A percentile compares a stretch with the other conserved stretches of the same genome.
Evolutionary conservation across 2,888 invertebrate genomes (phyloP).

Genomic region (Heliconius cydno): DNA sequence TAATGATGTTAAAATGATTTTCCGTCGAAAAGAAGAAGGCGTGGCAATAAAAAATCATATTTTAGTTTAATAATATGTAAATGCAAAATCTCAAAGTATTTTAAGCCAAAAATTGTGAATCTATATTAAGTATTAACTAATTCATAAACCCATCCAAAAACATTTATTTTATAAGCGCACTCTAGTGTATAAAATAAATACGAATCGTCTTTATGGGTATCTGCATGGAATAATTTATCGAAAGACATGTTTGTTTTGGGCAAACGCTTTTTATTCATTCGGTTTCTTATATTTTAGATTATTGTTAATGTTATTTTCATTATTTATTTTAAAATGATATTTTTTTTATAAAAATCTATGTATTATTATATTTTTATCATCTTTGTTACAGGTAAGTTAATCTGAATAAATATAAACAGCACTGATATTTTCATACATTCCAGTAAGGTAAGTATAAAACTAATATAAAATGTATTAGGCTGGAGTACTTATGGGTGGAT

Average conservation of each 20-base stretch:
- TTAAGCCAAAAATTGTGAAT: neutral
- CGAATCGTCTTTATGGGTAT: slow-evolving; percentile 38
- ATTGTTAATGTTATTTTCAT: neutral
- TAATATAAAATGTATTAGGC: neutral
- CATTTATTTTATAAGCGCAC: slow-evolving; percentile 32
- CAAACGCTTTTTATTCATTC: neutral
- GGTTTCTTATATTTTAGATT: neutral
- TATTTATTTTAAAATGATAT: neutral
- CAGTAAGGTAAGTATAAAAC: slow-evolving; percentile 18
- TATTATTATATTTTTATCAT: slow-evolving; percentile 3
- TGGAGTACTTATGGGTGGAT: neutral
- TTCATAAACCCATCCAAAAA: slow-evolving; percentile 15
- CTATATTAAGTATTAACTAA: neutral
- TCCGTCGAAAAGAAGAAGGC: neutral
- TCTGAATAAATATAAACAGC: neutral
- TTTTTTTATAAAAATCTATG: neutral
- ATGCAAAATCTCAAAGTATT: neutral
- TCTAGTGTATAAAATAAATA: slow-evolving; percentile 41
- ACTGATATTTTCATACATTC: neutral
- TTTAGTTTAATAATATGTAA: neutral
- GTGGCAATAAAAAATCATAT: neutral
- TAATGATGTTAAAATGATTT: neutral
- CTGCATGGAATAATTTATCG: slow-evolving; percentile 18
- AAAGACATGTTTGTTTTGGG: neutral
- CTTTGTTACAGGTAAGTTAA: slow-evolving; percentile 39